These are phyloP conservation scores for Parelbella ahira DNA, from an alignment of 2,888 invertebrate species.

Conservation along the genomic window DNA sequence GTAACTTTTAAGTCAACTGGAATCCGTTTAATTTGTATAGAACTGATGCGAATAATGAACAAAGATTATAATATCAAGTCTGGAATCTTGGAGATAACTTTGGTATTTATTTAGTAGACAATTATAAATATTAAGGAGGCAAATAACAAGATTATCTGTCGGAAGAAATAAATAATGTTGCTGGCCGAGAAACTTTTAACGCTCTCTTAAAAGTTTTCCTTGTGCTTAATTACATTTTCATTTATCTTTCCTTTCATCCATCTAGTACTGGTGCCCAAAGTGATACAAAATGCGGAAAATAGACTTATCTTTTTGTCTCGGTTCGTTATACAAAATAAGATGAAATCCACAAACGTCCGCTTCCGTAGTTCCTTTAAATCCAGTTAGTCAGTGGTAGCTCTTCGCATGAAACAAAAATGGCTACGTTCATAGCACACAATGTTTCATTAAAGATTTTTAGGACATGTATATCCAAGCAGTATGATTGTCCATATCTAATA, in stretches of 20 bases:
- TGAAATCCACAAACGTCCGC: slow-evolving; percentile 7
- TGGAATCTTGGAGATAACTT: slow-evolving; percentile 2
- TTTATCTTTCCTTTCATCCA: slow-evolving; percentile 63
- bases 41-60: too few relatives aligned
- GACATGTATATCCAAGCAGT: too few relatives aligned
- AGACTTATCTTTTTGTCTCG: slow-evolving; percentile 31
- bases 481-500: too few relatives aligned
- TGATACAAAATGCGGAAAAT: slow-evolving; percentile 26
- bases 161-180: slow-evolving; percentile 65
- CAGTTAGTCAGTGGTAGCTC: slow-evolving; percentile 12
- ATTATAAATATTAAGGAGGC: slow-evolving; percentile 39
- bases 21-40: too few relatives aligned
- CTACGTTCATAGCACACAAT: too few relatives aligned
- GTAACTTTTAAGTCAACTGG: too few relatives aligned
- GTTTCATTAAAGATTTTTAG: too few relatives aligned
- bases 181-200: slow-evolving; percentile 62
- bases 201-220: slow-evolving; percentile 63
- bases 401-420: background rate
- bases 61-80: slow-evolving; percentile 1
- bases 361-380: slow-evolving; percentile 7
- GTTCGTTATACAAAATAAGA: slow-evolving; percentile 13
- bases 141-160: slow-evolving; percentile 58
- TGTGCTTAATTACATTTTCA: slow-evolving; percentile 74
- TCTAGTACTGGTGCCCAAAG: slow-evolving; percentile 30
- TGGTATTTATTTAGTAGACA: slow-evolving; percentile 8